Conservation (phyloP, 2,797 vertebrate species). For the Tragelaphus eurycerus region DNA sequence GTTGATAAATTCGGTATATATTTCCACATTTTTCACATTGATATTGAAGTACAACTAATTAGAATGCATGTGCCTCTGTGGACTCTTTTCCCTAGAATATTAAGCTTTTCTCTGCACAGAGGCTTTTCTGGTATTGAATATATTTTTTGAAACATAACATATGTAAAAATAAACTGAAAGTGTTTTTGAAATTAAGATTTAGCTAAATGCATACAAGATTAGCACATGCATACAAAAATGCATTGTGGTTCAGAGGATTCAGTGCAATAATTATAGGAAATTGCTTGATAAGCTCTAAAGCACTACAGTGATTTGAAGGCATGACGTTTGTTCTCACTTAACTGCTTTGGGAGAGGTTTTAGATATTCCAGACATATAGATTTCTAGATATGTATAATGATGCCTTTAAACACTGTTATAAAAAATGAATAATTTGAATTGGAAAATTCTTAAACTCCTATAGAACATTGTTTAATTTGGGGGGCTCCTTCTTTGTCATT, state of each 20-base stretch:
- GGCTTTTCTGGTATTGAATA: not conserved
- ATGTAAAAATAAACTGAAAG: conserved; percentile 13
- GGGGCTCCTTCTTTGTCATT: not conserved
- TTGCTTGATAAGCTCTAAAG: not conserved
- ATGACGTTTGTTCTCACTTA: not conserved
- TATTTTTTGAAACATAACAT: not conserved
- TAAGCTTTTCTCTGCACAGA: not conserved
- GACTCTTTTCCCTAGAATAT: not conserved
- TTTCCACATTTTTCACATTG: not conserved
- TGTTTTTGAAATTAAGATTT: not conserved
- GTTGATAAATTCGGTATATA: not conserved
- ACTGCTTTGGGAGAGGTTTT: not conserved
- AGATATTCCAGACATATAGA: not conserved
- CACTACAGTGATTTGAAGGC: not conserved
- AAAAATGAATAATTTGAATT: not conserved
- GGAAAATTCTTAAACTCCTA: not conserved
- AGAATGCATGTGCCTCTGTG: not conserved
- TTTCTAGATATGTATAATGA: not conserved
- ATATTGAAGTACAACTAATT: not conserved
- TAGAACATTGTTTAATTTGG: not conserved
- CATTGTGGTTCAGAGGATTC: not conserved
- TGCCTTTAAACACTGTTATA: not conserved
- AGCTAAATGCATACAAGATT: not conserved
- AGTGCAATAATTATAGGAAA: not conserved
- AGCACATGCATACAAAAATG: not conserved